A percentile compares a stretch with the other conserved stretches of the same genome.
phyloP scores from a whole-genome alignment of 2,888 invertebrate species.

The Aphidius colemani region DNA sequence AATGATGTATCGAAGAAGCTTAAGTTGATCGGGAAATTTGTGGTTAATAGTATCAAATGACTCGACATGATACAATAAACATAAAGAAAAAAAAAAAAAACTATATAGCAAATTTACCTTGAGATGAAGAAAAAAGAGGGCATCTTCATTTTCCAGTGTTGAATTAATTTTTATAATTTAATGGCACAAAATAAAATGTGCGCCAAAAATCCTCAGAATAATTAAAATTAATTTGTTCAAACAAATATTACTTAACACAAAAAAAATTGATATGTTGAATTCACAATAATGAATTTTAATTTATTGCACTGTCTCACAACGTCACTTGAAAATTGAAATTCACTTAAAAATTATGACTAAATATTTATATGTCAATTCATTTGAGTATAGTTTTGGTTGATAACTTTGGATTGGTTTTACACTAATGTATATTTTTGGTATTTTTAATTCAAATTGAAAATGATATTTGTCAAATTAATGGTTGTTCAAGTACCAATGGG shows the following conservation, averaged over 20 bases:
- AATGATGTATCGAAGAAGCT: not conserved
- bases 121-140: slow-evolving; percentile 55
- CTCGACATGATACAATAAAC: not conserved
- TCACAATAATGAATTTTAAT: slow-evolving; percentile 15
- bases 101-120: slow-evolving; percentile 45
- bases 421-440: no score
- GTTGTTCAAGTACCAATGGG: no score
- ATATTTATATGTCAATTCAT: no score
- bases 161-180: slow-evolving; percentile 53
- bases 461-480: no score
- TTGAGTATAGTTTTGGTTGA: no score
- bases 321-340: no score
- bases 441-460: no score
- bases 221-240: slow-evolving; percentile 12
- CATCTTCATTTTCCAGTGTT: slow-evolving; percentile 56
- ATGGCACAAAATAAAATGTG: slow-evolving; percentile 27
- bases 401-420: no score
- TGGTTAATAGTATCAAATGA: not conserved
- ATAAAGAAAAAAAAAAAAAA: slow-evolving; percentile 12
- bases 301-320: no score
- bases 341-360: no score
- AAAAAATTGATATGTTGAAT: slow-evolving; percentile 24
- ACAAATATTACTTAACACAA: slow-evolving; percentile 4
- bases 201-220: slow-evolving; percentile 10
- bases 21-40: not conserved